Evolutionary conservation across 2,888 invertebrate genomes (phyloP), one percentile per base, ranked within the genome.

Genomic region (Antitype chi): DNA sequence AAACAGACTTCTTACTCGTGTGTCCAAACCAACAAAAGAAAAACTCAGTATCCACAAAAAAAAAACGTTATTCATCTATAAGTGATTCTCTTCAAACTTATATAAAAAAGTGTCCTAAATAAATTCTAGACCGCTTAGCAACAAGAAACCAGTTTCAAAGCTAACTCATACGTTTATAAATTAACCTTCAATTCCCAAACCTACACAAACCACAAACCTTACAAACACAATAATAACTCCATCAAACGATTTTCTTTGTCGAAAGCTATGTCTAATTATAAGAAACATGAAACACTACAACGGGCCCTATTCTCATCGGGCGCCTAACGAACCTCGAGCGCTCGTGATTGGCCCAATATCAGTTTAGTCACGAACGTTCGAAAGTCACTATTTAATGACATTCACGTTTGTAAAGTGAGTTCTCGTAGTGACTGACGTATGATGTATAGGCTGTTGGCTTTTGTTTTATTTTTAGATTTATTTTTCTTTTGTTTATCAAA

Each of bases 341-440:
- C 74, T 84, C 81, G 80, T 87, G 87, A 94, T 93, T 93, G 92
- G 88, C 92, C 81, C 93, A 94, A 94, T 94, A 93, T 90, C 91
- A 89, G 91, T 88, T 93, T 93, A 93, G 94, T 88, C 94, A 93
- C 94, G 94, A 86, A 74, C 85, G 76, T 77, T 83, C 76, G 83
- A 85, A 85, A 90, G 89, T 90, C 90, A 90, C 88, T 82, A 89
- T 90, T 92, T 92, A 93, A 93, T 93, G 92, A 89, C 91, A 91
- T 90, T 91, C 89, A 90, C 82, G 85, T 89, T 83, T 82, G 81
- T 88, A 83, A 85, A 88, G 85, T 81, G 81, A 84, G 80, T 83
- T 79, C 78, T 86, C 66, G 79, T 82, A 82, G 74, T 89, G 83
- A 87, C 80, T 80, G 87, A 85, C 83, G 76, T 78, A 74, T 85